Percentiles rank a stretch among this genome's conserved stretches.
Conservation (phyloP, 2,797 vertebrate species). For the Lacerta viridis region DNA sequence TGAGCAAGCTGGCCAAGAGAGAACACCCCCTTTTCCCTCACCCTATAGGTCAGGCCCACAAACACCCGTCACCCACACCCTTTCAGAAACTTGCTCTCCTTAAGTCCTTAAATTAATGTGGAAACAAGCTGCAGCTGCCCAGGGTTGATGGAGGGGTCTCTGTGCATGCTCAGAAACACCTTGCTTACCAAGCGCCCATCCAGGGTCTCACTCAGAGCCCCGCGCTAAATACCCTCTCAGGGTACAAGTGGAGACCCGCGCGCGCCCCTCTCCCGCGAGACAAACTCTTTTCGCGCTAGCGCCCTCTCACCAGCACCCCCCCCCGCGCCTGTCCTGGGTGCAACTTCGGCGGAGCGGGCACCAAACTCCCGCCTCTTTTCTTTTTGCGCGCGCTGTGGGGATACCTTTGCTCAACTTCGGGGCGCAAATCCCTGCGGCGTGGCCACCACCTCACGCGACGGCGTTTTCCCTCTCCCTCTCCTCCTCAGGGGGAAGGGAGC, state of each 20-base stretch:
- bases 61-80: background rate
- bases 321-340: background rate
- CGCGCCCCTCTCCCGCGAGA: no score
- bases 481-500: background rate
- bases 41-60: background rate
- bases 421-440: background rate
- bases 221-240: background rate
- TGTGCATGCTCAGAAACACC: background rate
- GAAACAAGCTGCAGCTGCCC: background rate
- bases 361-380: background rate
- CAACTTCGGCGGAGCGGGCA: background rate
- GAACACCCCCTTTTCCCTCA: background rate
- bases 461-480: background rate
- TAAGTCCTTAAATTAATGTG: background rate
- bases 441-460: constrained; percentile 65
- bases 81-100: background rate
- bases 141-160: background rate
- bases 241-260: no score
- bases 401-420: no score
- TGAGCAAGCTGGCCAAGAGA: background rate
- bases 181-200: no score
- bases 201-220: background rate
- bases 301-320: background rate
- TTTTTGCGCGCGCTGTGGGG: no score
- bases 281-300: background rate